Evolutionary conservation across 2,888 invertebrate genomes (phyloP).

Genomic region (Glyphotaelius pellucidus): DNA sequence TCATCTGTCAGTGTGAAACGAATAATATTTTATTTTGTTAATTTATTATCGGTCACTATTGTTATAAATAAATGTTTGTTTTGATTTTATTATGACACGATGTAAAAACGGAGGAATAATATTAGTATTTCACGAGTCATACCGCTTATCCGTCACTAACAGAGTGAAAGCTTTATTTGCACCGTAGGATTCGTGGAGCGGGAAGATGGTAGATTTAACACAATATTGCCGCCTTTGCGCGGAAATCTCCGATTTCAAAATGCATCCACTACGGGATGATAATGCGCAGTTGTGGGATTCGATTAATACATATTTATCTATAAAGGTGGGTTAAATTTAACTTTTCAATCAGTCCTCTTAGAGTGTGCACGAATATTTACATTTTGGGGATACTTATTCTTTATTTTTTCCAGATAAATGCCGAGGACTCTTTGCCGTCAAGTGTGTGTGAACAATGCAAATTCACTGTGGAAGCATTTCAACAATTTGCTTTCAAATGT

Average conservation of each 20-base stretch:
- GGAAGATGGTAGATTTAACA: not conserved
- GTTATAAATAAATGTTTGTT: not conserved
- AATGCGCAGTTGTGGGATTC: not conserved
- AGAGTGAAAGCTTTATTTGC: not conserved
- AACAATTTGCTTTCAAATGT: constrained; percentile 30
- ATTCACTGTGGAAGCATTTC: not conserved
- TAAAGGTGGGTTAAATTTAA: not conserved
- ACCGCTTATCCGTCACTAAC: not conserved
- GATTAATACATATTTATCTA: not conserved
- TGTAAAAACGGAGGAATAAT: not conserved
- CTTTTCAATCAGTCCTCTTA: not conserved
- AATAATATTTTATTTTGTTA: not conserved
- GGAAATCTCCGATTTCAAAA: not conserved
- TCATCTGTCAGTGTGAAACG: not conserved
- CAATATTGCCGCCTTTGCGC: constrained; percentile 23
- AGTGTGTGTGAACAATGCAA: constrained; percentile 20
- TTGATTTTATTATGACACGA: not conserved
- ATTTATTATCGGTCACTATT: constrained; percentile 1
- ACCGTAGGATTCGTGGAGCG: not conserved
- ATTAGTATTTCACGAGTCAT: not conserved
- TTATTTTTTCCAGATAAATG: constrained; percentile 25
- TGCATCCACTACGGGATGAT: not conserved
- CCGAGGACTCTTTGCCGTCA: constrained; percentile 17
- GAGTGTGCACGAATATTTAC: not conserved
- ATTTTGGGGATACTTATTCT: not conserved